Conservation (phyloP, 2,888 invertebrate genomes). For the Agonopterix subpropinquella region DNA sequence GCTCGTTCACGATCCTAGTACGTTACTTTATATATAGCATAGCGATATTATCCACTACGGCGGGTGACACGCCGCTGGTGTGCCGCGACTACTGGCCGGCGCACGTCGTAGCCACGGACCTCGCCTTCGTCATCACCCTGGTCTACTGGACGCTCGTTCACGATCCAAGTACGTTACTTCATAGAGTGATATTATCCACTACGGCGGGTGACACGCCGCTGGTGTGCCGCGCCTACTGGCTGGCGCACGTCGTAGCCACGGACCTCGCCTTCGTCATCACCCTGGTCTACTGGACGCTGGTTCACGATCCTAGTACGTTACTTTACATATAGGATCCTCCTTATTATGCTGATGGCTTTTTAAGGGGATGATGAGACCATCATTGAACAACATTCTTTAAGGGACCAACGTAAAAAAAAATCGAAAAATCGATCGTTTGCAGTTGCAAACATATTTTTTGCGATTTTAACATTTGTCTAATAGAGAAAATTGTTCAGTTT, state of each 20-base stretch:
- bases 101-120: conserved; percentile 76
- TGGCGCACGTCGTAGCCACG: conserved; percentile 79
- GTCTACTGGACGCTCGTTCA: conserved; percentile 86
- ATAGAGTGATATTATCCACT: background rate
- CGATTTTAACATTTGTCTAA: too few species aligned
- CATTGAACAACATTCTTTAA: too few species aligned
- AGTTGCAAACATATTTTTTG: too few species aligned
- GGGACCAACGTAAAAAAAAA: too few species aligned
- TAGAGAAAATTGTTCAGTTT: too few species aligned
- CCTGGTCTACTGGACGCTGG: conserved; percentile 83
- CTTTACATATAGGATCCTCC: background rate
- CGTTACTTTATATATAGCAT: conserved; percentile 13
- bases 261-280: conserved; percentile 80
- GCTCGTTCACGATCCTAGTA: conserved; percentile 82
- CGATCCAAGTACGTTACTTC: conserved; percentile 75
- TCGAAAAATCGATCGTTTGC: too few species aligned
- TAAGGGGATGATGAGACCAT: too few species aligned
- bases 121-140: conserved; percentile 82
- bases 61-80: conserved; percentile 52
- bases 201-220: conserved; percentile 46
- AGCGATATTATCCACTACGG: too few species aligned
- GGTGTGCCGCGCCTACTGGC: conserved; percentile 79
- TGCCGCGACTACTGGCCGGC: conserved; percentile 81
- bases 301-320: conserved; percentile 80
- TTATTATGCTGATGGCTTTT: too few species aligned